Base-by-base conservation (phyloP, 2,888 invertebrate genomes). In the Bombylius discolor region DNA sequence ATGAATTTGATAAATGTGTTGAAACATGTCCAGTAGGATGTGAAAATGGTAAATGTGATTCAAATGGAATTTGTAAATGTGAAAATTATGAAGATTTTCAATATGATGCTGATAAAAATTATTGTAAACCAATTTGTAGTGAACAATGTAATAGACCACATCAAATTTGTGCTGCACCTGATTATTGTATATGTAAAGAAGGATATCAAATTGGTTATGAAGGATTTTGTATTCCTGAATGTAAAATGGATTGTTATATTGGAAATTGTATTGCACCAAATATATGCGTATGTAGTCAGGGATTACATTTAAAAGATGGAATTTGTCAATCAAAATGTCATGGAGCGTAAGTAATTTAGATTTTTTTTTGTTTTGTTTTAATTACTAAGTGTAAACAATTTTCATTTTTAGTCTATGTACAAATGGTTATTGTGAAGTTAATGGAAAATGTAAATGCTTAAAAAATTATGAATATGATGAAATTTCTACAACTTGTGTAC, bases 11-110 rank as follows among this genome's bases (percentile, higher is more conserved):
- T 0, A 68, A 72, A 54, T 72, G 72, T 52, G 70, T 72, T 5
- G 67, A 69, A 48, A 64, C 65, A n/a, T 72, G 72, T 34, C 72
- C 73, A 11, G 49, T 73, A 58, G 68, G 68, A 45, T 85, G 85
- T 62, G 76, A 81, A 51, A 82, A 85, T 61, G 82, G 82, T 0
- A 72, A 77, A 6, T 85, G 85, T 61, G 76, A 80, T 60, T 73
- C 78, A 0, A 76, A 79, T 36, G 78, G 78, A 1, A 76, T 76
- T 51, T 88, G 88, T 58, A 74, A 81, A n/a, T 88, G 88, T 65
- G 81, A 82, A 59, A 8, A 36, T 5, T 23, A 23, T 23, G 3
- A 23, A 23, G 4, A 36, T 36, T 74, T 78, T 4, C 82, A 84
- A 1, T 83, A 75, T 63, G 76, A 68, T 39, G 66, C 81, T 54